Percentiles rank a stretch among this genome's conserved stretches.
These are phyloP conservation scores for Microtus richardsoni DNA, from an alignment of 2,113 vertebrate species.

Conservation along the genomic window DNA sequence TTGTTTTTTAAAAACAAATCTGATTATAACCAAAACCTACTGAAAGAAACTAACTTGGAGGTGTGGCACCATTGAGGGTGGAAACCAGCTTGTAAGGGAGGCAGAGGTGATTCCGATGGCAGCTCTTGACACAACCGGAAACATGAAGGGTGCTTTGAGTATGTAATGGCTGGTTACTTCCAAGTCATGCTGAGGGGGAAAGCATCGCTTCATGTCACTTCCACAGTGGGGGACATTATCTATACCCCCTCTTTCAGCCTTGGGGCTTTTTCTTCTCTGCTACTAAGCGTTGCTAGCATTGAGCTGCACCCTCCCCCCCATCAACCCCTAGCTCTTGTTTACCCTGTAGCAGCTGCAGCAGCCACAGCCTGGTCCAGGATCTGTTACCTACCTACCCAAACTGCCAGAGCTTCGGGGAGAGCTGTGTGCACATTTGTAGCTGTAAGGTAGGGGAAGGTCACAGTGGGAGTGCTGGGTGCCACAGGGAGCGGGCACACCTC, in stretches of 20 bases:
- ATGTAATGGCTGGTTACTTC: neutral
- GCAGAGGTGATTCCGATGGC: neutral
- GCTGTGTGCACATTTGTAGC: neutral
- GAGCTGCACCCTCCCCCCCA: neutral
- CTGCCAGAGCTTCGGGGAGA: neutral
- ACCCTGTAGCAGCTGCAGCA: neutral
- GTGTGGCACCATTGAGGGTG: neutral
- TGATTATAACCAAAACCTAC: neutral
- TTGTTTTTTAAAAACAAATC: conserved; percentile 36
- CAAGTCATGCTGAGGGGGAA: neutral
- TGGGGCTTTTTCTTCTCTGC: neutral
- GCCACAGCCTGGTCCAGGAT: neutral
- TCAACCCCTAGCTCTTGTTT: neutral
- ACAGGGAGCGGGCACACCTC: neutral
- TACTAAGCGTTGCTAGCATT: neutral
- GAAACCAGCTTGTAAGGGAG: neutral
- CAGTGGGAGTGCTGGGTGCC: neutral
- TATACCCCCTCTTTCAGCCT: neutral
- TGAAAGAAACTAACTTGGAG: conserved; percentile 31
- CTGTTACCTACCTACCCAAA: neutral
- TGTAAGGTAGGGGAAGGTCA: neutral
- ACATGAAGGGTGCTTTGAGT: neutral
- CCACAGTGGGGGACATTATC: accelerated
- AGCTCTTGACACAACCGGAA: neutral
- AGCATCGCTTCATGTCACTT: neutral